Conservation (phyloP, 2,888 invertebrate species). For the Balanococcus diminutus region DNA sequence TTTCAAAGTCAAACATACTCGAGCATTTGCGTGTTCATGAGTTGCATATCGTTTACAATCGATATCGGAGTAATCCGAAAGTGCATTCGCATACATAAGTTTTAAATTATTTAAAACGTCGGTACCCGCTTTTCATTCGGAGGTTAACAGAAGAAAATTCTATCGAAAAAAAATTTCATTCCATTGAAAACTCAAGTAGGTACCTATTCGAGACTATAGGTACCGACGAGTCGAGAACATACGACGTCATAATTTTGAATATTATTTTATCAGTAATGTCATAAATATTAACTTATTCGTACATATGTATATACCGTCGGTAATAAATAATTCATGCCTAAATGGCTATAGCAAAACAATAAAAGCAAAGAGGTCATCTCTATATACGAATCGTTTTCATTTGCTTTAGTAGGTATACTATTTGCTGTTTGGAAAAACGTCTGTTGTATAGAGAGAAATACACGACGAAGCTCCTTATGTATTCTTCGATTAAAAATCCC, state of each 20-base stretch:
- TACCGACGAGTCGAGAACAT: too few species aligned
- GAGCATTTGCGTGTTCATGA: neutral
- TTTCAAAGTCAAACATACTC: neutral
- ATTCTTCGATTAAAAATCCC: neutral
- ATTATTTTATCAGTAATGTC: constrained; percentile 27
- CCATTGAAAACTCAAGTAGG: neutral
- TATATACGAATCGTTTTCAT: constrained; percentile 11
- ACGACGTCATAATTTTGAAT: constrained; percentile 24
- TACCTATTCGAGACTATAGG: neutral
- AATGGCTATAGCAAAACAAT: neutral
- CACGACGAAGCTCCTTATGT: too few species aligned
- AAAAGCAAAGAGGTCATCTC: constrained; percentile 9
- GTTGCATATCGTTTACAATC: constrained; percentile 3
- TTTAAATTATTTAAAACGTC: constrained; percentile 1
- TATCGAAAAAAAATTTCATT: neutral
- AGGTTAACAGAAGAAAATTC: neutral
- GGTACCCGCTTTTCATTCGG: neutral
- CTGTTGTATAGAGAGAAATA: neutral
- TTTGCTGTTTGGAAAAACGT: neutral
- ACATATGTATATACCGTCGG: too few species aligned
- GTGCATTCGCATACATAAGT: neutral
- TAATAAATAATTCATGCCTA: constrained; percentile 35
- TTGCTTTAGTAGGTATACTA: neutral
- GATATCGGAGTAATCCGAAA: neutral
- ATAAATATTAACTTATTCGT: constrained; percentile 28